Percentiles rank a stretch among this genome's conserved stretches.
Evolutionary conservation across 2,888 invertebrate species (phyloP).

Genomic region (Myopa testacea): DNA sequence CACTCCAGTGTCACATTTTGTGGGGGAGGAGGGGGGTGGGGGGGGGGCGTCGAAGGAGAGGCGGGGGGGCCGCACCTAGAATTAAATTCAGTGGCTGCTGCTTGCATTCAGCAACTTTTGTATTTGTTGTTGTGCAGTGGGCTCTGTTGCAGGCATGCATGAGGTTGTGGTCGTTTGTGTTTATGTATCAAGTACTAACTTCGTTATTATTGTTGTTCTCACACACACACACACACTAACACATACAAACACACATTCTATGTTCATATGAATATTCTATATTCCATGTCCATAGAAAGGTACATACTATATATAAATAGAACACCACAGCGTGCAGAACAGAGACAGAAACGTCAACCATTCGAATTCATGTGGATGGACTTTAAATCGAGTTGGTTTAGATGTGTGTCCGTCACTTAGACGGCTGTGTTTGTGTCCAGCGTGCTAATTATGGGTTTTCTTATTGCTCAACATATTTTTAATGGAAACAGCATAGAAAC

Average conservation of each 20-base stretch:
- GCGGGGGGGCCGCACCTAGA: slow-evolving; percentile 22
- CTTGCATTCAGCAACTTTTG: not conserved
- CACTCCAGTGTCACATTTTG: not conserved
- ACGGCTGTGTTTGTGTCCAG: too few species aligned
- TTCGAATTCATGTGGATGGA: too few species aligned
- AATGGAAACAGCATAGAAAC: too few species aligned
- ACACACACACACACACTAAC: slow-evolving; percentile 14
- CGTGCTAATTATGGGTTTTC: too few species aligned
- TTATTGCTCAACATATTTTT: too few species aligned
- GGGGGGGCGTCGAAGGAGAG: not conserved
- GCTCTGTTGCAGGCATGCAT: not conserved
- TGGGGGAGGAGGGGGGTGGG: too few species aligned
- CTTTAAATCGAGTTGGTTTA: too few species aligned
- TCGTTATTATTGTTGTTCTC: not conserved
- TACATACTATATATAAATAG: too few species aligned
- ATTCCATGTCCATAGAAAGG: not conserved
- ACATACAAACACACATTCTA: slow-evolving; percentile 6
- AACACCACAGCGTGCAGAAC: too few species aligned
- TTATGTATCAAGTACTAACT: not conserved
- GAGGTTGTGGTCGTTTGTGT: not conserved
- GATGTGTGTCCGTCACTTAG: too few species aligned
- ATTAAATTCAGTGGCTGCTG: slow-evolving; percentile 12
- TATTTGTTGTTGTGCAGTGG: not conserved
- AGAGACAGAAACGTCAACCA: too few species aligned
- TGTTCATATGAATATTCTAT: not conserved